Evolutionary conservation across 2,888 invertebrate species (phyloP), one percentile per base, ranked within the genome.

Genomic region (Eustalomyia histrio): DNA sequence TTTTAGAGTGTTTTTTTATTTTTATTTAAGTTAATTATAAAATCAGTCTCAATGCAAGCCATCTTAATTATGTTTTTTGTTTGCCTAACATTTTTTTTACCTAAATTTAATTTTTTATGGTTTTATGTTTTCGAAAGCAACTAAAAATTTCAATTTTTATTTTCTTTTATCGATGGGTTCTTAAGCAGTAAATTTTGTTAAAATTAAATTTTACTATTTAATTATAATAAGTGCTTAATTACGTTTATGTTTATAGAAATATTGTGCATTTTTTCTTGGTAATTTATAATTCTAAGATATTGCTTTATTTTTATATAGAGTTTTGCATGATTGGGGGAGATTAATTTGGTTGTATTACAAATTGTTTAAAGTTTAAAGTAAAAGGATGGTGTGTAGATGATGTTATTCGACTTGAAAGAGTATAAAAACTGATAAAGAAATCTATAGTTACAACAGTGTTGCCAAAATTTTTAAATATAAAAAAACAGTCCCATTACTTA

Each of bases 11-110:
- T 69, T 17, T n/a, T n/a, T n/a, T n/a, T n/a, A n/a, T n/a, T n/a
- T 67, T 60, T 53, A 52, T 79, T 83, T 65, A 64, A 68, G 64
- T 78, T 80, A 83, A 83, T 86, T 86, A 86, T 84, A 87, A 87
- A 87, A 87, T 87, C 87, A 87, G 87, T 87, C 87, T 87, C 87
- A 87, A 87, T 87, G 86, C 86, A 87, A 86, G 87, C 87, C 86
- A 85, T 86, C 84, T 84, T 84, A 84, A 85, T 83, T 63, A 82
- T 68, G 74, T 78, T 73, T 75, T 73, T 6, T 29, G 3, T 83
- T 76, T 78, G 82, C 82, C 79, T 81, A 74, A 79, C 76, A 50
- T 65, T 82, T 60, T 78, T 61, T 58, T 47, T 12, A 52, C 18
- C 60, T 65, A 61, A 57, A 35, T 73, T 64, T 57, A 33, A 43